Percentiles rank a stretch among this genome's conserved stretches.
Conservation (phyloP, 2,797 vertebrate genomes). For the Phrynocephalus vlangalii region DNA sequence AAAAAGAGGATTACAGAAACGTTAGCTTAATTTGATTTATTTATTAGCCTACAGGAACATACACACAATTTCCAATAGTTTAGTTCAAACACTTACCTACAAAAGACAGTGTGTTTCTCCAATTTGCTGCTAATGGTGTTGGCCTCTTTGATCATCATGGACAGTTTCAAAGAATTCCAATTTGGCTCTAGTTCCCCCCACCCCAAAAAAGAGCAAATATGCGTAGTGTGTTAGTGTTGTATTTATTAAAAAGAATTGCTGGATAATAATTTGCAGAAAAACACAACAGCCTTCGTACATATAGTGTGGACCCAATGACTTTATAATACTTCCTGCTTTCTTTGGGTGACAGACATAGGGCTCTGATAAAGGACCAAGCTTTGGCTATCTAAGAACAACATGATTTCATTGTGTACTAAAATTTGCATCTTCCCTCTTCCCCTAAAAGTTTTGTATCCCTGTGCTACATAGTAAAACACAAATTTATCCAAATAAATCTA, state of each 20-base stretch:
- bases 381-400: background rate
- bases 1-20: background rate
- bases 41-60: background rate
- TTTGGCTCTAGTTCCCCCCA: conserved; percentile 68
- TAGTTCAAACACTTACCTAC: conserved; percentile 77
- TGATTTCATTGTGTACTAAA: background rate
- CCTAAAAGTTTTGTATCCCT: background rate
- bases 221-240: background rate
- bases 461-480: background rate
- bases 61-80: background rate
- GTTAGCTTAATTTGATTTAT: background rate
- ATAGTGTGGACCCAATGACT: background rate
- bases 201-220: conserved; percentile 20
- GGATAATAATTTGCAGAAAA: background rate
- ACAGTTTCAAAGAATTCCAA: conserved; percentile 94
- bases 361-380: background rate
- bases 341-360: background rate
- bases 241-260: background rate
- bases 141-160: conserved; percentile 95
- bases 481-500: background rate
- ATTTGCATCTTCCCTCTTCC: background rate
- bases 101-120: conserved; percentile 86
- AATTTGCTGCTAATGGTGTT: conserved; percentile 90
- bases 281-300: background rate
- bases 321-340: background rate